Conservation (phyloP, 2,113 vertebrate species). For the Sterna hirundo region DNA sequence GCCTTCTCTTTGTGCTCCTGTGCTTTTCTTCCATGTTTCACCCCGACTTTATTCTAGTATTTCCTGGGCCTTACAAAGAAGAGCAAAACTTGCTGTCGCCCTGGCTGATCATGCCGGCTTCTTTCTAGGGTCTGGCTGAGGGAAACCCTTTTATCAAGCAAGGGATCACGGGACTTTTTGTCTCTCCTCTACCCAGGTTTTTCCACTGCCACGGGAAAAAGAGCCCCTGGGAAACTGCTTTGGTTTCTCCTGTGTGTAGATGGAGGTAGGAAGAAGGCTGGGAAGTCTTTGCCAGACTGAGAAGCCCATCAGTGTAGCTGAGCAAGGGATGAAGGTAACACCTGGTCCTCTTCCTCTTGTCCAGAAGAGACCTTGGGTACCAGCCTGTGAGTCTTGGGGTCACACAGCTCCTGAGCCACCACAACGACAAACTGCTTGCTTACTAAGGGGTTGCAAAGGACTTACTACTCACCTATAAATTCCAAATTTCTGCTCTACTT, state of each 20-base stretch:
- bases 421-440: neutral
- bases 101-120: neutral
- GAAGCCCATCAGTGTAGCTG: neutral
- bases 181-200: neutral
- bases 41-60: neutral
- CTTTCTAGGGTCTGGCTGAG: neutral
- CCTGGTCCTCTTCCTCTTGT: neutral
- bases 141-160: neutral
- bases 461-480: neutral
- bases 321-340: neutral
- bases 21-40: neutral
- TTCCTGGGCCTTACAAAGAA: neutral
- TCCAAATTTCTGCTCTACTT: neutral
- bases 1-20: neutral
- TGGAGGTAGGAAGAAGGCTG: neutral
- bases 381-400: neutral
- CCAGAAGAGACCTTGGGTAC: neutral
- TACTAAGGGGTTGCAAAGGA: neutral
- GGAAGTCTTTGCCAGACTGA: neutral
- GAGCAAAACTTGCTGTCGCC: neutral
- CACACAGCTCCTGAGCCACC: neutral
- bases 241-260: neutral
- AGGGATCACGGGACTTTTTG: rapidly evolving
- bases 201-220: neutral
- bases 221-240: neutral